A percentile compares a stretch with the other conserved stretches of the same genome.
Conservation (phyloP, 2,113 vertebrate genomes). For the Neotragus pygmaeus region DNA sequence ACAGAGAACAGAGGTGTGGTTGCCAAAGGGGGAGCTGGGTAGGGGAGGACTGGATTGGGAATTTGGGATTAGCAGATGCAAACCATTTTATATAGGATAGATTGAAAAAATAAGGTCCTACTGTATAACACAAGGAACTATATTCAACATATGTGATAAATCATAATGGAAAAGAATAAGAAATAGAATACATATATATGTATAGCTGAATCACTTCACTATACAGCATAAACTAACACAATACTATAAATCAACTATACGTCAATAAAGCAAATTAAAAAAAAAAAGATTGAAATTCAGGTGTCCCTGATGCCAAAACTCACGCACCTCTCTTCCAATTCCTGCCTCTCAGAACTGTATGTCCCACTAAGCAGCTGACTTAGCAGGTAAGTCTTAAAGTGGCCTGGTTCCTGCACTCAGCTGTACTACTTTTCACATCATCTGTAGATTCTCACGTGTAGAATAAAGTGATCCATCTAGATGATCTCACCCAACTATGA, state of each 20-base stretch:
- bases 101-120: background rate
- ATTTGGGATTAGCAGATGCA: background rate
- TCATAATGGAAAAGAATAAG: background rate
- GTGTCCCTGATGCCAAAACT: background rate
- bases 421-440: background rate
- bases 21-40: background rate
- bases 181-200: background rate
- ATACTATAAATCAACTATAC: background rate
- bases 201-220: background rate
- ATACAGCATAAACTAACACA: background rate
- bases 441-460: background rate
- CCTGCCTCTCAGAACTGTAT: background rate
- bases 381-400: background rate
- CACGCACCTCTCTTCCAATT: background rate
- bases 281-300: background rate
- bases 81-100: background rate
- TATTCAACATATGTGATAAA: background rate
- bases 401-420: background rate
- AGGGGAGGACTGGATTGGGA: background rate
- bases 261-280: background rate
- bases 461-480: background rate
- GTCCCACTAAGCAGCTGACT: background rate
- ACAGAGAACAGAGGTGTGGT: background rate
- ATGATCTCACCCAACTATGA: conserved; percentile 41
- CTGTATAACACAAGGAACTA: background rate